phyloP scores from a whole-genome alignment of 2,888 invertebrate species.

The Monochamus alternatus region DNA sequence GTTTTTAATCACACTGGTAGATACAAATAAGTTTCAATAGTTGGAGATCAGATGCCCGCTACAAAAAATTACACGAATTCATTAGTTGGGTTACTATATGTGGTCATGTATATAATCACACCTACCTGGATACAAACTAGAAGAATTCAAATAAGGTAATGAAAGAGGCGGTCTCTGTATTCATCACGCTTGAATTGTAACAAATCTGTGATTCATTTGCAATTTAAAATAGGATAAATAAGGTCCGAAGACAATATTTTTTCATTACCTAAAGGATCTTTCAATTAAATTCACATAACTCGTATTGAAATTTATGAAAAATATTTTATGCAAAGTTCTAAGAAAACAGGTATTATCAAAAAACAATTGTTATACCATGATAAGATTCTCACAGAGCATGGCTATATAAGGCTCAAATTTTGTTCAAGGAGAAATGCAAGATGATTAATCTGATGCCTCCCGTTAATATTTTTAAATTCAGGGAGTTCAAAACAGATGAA shows the following conservation, averaged over 20 bases:
- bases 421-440: too few relatives aligned
- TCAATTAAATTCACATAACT: background rate
- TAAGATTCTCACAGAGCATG: too few relatives aligned
- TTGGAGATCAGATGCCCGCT: background rate
- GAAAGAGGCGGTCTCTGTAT: background rate
- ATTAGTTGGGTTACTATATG: background rate
- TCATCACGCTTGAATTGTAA: background rate
- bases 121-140: slow-evolving; percentile 1
- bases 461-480: too few relatives aligned
- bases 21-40: background rate
- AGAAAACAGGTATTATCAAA: too few relatives aligned
- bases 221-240: background rate
- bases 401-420: too few relatives aligned
- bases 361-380: too few relatives aligned
- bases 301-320: background rate
- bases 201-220: background rate
- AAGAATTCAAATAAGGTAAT: background rate
- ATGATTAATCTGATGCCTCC: too few relatives aligned
- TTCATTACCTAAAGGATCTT: slow-evolving; percentile 2
- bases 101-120: slow-evolving; percentile 3
- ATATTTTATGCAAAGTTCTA: too few relatives aligned
- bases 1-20: background rate
- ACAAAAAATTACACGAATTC: background rate
- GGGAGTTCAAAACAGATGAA: too few relatives aligned
- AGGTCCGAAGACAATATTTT: background rate